Conservation (phyloP, 2,113 vertebrate species). For the Myodes glareolus region DNA sequence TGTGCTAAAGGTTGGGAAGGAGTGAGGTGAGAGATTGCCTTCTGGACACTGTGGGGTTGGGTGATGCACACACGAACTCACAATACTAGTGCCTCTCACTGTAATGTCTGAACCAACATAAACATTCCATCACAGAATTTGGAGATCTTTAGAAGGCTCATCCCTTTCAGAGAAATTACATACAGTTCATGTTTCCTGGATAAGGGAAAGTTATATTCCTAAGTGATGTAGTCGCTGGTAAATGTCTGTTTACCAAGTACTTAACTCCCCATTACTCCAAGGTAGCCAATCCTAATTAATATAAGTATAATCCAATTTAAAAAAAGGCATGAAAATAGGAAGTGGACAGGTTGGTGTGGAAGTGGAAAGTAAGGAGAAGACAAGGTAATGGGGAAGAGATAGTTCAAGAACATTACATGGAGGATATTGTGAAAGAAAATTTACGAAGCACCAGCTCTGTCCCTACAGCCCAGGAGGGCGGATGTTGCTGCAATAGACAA, state of each 20-base stretch:
- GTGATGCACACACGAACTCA: neutral
- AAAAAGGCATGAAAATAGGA: neutral
- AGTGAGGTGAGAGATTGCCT: neutral
- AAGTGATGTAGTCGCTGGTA: neutral
- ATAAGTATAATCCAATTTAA: no score
- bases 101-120: neutral
- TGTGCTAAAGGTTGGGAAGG: fast-evolving
- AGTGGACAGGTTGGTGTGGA: neutral
- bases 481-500: neutral
- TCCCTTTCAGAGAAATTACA: neutral
- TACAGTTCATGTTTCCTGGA: no score
- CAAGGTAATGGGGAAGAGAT: neutral
- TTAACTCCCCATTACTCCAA: neutral
- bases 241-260: neutral
- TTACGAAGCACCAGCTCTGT: neutral
- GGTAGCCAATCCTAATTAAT: neutral
- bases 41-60: no score
- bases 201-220: neutral
- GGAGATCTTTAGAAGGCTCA: neutral
- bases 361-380: neutral
- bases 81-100: neutral
- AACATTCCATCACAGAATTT: neutral
- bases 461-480: neutral
- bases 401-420: neutral
- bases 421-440: neutral